phyloP scores from a whole-genome alignment of 1,140 invertebrate species.

The Drosophila repleta region DNA sequence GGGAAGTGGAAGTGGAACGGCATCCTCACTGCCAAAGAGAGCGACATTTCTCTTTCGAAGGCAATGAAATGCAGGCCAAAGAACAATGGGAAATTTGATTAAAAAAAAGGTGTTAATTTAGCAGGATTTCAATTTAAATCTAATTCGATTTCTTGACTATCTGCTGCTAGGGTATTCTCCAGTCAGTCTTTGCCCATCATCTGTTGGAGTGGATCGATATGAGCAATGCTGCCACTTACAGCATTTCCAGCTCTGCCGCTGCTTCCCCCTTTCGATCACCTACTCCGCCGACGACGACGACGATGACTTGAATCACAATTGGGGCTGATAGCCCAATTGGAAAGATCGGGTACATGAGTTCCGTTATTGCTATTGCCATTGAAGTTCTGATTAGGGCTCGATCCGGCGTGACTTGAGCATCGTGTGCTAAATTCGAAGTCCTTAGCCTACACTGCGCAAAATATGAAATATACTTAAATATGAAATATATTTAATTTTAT shows the following conservation, averaged over 20 bases:
- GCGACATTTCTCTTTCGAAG: no score
- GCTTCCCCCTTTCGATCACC: slow-evolving; percentile 37
- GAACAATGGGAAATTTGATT: no score
- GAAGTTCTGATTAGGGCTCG: slow-evolving; percentile 32
- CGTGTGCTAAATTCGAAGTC: slow-evolving; percentile 16
- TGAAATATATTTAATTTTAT: no score
- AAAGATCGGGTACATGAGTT: slow-evolving; percentile 70
- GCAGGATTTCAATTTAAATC: no score
- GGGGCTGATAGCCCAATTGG: slow-evolving; percentile 58
- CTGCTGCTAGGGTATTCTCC: background rate
- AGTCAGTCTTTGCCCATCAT: background rate
- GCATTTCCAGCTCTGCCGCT: slow-evolving; percentile 4
- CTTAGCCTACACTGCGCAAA: background rate
- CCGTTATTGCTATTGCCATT: slow-evolving; percentile 48
- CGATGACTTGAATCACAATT: slow-evolving; percentile 2
- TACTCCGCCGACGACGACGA: slow-evolving; percentile 8
- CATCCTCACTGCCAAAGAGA: no score
- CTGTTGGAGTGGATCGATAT: slow-evolving; percentile 33
- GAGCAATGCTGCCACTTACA: slow-evolving; percentile 5
- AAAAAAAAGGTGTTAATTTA: no score
- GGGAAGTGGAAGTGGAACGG: background rate
- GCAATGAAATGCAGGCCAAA: no score
- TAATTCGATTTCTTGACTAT: no score
- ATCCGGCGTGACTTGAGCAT: background rate
- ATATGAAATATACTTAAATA: no score